Evolutionary conservation across 1,140 invertebrate genomes (phyloP).

Genomic region (Aphelinus atriplicis): DNA sequence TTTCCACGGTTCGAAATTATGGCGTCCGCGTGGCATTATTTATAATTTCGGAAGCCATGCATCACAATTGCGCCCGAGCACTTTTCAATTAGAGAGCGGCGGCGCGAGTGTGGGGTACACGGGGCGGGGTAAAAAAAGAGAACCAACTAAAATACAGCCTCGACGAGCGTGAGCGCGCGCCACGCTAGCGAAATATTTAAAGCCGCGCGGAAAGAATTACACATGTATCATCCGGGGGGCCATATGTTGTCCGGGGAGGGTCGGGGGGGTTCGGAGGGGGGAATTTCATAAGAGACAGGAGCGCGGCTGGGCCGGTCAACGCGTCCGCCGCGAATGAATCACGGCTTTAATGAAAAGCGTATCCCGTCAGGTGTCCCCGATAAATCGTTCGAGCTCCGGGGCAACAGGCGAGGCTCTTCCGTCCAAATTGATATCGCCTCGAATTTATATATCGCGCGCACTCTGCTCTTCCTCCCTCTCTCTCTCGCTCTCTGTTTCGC

Average conservation of each 20-base stretch:
- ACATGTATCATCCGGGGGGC: constrained; percentile 21
- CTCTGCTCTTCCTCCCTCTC: too few species aligned
- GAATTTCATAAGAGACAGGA: constrained; percentile 11
- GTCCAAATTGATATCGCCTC: constrained; percentile 45
- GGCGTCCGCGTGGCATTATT: constrained; percentile 1
- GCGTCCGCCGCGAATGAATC: constrained; percentile 38
- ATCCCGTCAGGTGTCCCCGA: constrained; percentile 39
- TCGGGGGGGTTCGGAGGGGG: background rate
- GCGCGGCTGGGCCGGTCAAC: constrained; percentile 5
- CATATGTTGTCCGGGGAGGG: background rate
- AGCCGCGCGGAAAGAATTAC: constrained; percentile 27
- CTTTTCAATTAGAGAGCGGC: constrained; percentile 27
- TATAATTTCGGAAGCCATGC: constrained; percentile 18
- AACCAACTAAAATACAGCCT: too few species aligned
- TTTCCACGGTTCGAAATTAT: background rate
- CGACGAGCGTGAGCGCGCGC: background rate
- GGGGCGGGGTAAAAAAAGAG: background rate
- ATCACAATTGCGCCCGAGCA: constrained; percentile 23
- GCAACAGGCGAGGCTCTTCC: constrained; percentile 12
- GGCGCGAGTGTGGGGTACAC: background rate
- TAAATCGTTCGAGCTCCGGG: constrained; percentile 38
- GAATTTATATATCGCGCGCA: constrained; percentile 27
- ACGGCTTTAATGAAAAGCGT: constrained; percentile 46
- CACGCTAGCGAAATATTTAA: constrained; percentile 15
- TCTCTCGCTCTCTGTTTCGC: too few species aligned